Base-by-base conservation (phyloP, 2,888 invertebrate genomes). In the Lypha dubia region DNA sequence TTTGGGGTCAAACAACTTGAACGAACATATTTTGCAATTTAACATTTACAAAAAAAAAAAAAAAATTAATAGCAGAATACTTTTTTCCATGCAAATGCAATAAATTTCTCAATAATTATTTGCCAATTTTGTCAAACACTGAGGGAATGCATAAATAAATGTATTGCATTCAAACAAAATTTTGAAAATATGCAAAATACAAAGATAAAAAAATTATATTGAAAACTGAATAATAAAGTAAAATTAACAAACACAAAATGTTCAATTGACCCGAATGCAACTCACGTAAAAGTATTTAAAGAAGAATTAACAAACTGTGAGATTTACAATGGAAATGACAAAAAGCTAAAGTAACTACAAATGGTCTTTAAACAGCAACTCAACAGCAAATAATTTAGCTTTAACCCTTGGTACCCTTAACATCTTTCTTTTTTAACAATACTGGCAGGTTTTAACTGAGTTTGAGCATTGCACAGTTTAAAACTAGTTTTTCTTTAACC, bases 261-360 rank as follows among this genome's bases (percentile, higher is more conserved):
- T 0, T 35, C 41, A 65, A 70, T 79, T 79, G 79, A 67, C 83
- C 83, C 71, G 70, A 83, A 83, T 83, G 75, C 83, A 63, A 58
- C 75, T 75, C 83, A 83, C 83, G 83, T 83, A 75, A 71, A 83
- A 51, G 15, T 60, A 70, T 83, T 83, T 79, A 75, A 79, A 63
- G 56, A 51, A 22, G 28, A 51, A 41, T 49, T 60, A 77, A n/a
- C 20, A 8, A 53, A 41, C 53, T 44, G 13, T 35, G 46, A 74
- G 62, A 76, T 76, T 49, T 68, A 17, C 22, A 70, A 70, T 63
- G 44, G 35, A 53, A 79, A 53, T 76, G 71, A 71, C 70, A 71
- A 53, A 71, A 49, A 65, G 53, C 24, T 20, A 60, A 77, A 46
- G n/a, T 32, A n/a, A 17, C 15, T 58, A 15, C 1, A 11, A 49